Percentiles rank a stretch among this genome's conserved stretches.
Conservation (phyloP, 2,113 vertebrate species). For the Rhea americana region DNA sequence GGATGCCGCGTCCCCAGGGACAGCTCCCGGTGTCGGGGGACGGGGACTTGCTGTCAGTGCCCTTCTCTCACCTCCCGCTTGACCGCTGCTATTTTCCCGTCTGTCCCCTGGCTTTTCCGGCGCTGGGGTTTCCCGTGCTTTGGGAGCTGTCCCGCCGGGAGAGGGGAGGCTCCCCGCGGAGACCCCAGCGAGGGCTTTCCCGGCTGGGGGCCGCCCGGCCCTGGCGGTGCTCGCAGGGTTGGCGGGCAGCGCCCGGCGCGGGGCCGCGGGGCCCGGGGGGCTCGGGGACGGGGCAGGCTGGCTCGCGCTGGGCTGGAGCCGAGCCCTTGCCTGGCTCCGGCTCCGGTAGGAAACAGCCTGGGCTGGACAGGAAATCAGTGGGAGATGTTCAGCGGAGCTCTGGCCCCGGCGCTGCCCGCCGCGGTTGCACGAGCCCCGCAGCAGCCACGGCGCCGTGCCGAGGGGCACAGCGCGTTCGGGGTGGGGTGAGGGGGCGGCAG, state of each 20-base stretch:
- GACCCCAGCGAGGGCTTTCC: no score
- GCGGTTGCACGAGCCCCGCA: no score
- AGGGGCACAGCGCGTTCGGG: no score
- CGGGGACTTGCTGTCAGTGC: neutral
- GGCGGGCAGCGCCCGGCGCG: neutral
- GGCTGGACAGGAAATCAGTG: neutral
- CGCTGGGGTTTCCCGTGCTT: conserved; percentile 27
- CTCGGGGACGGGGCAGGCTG: no score
- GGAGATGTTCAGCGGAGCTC: neutral
- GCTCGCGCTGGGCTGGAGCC: no score
- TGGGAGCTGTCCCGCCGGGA: neutral
- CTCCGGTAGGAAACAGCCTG: neutral
- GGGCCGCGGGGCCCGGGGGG: neutral
- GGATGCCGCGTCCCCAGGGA: neutral
- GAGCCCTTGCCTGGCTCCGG: neutral
- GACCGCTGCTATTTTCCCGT: neutral
- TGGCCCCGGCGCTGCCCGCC: no score
- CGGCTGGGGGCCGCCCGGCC: no score
- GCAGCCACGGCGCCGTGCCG: no score
- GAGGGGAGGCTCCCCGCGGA: no score
- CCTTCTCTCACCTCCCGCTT: neutral
- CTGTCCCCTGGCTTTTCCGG: neutral
- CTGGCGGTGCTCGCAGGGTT: no score
- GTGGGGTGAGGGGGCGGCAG: no score
- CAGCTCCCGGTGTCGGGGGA: neutral